Evolutionary conservation across 2,888 invertebrate genomes (phyloP), one percentile per base, ranked within the genome.

Genomic region (Pseudococcus longispinus): DNA sequence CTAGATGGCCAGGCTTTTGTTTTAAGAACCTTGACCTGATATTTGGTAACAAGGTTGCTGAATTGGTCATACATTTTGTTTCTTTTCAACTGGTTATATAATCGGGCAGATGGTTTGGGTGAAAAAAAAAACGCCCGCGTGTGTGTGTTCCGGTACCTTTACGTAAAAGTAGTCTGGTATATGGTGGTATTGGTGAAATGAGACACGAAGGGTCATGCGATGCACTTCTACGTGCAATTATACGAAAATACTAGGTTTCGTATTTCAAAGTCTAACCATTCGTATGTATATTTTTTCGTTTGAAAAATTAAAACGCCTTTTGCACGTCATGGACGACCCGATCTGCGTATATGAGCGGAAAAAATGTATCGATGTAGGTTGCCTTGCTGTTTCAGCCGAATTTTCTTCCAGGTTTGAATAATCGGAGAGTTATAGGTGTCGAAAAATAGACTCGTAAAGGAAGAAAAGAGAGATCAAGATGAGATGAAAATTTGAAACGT

Each of bases 41-140:
- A 80, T 80, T 80, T 80, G 42, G 77, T 80, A 80, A 42, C 77
- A 80, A 80, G 77, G 77, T 80, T 80, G 77, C 70, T 20, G 70
- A 70, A 70, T 60, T 60, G 60, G 74, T 37, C 32, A 18, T 42
- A 80, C 42, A 42, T 80, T 80, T 80, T 80, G 32, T 80, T 80
- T 77, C 42, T 20, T 4, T 74, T 74, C 74, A 80, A 80, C 77
- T 80, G 77, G 77, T 80, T 80, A 80, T 80, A 42, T 80, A 80
- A 80, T 37, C 29, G 42, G 42, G 37, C 77, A 80, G 42, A 80
- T 80, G 42, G 20, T 60, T 60, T 23, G 60, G 20, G n/a, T 15
- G 15, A 60, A 60, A 60, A 60, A 60, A 60, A 55, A 55, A n/a
- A 23, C 60, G 70, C 70, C 29, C 70, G 70, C 18, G 29, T 29